Conservation (phyloP, 1,140 invertebrate genomes). For the Formica exsecta region DNA sequence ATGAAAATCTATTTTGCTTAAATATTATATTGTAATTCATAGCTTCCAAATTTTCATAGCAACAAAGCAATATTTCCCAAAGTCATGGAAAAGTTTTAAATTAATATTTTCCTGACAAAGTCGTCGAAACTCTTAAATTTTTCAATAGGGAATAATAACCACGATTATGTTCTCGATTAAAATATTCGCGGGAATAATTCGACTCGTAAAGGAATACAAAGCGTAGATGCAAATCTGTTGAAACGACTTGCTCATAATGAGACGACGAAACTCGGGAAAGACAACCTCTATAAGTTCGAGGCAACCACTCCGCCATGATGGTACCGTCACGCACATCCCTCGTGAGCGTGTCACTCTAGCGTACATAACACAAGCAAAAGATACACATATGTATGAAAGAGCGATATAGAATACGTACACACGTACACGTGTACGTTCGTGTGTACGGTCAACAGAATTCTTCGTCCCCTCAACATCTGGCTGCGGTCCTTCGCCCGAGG, state of each 20-base stretch:
- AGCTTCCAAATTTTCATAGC: background rate
- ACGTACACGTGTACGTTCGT: background rate
- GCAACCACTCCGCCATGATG: slow-evolving; percentile 13
- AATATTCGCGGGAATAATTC: background rate
- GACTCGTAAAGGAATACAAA: background rate
- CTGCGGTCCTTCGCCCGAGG: slow-evolving; percentile 75
- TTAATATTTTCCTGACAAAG: background rate
- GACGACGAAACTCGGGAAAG: background rate
- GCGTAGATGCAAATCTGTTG: background rate
- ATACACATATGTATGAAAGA: background rate
- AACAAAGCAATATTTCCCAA: background rate
- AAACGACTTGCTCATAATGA: background rate
- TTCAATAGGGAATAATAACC: background rate
- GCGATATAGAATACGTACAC: slow-evolving; percentile 7
- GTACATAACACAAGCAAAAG: slow-evolving; percentile 49
- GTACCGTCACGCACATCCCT: slow-evolving; percentile 48
- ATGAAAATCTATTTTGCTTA: background rate
- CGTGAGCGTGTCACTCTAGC: slow-evolving; percentile 12
- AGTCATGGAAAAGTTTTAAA: background rate
- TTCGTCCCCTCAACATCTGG: slow-evolving; percentile 79
- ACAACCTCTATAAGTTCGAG: background rate
- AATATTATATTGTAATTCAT: background rate
- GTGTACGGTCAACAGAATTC: background rate
- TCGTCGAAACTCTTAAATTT: background rate
- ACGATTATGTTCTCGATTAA: background rate